phyloP scores from a whole-genome alignment of 2,113 vertebrate genomes.

The Ictalurus punctatus region DNA sequence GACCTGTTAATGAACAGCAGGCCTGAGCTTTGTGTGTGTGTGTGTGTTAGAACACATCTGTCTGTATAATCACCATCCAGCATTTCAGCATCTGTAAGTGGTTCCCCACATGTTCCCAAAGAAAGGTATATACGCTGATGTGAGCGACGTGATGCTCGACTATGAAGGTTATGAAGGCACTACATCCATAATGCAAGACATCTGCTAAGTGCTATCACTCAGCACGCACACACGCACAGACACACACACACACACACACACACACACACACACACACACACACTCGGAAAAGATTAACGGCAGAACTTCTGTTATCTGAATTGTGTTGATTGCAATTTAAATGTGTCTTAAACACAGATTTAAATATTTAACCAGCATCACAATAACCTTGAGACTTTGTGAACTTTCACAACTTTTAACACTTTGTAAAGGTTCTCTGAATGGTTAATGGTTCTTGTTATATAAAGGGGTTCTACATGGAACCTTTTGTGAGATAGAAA shows the following conservation, averaged over 20 bases:
- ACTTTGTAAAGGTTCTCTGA: not conserved
- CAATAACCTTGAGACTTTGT: not conserved
- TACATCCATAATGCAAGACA: not conserved
- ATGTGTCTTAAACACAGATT: not conserved
- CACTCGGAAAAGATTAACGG: not conserved
- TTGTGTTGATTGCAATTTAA: not conserved
- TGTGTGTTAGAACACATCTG: not conserved
- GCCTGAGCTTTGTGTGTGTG: conserved; percentile 31
- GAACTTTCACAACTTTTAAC: not conserved
- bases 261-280: conserved; percentile 21
- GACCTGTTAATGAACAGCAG: conserved; percentile 74
- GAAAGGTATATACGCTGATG: not conserved
- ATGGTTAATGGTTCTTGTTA: not conserved
- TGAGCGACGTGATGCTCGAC: not conserved
- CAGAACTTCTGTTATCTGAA: not conserved
- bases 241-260: conserved; percentile 1
- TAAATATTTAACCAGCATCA: not conserved
- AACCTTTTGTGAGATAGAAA: not conserved
- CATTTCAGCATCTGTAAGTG: conserved; percentile 31
- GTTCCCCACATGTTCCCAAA: conserved; percentile 50
- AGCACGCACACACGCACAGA: not conserved
- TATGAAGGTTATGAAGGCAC: not conserved
- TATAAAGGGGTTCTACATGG: not conserved
- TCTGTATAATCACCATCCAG: conserved; percentile 31
- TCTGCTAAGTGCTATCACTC: not conserved